These are phyloP conservation scores for Enteromius fasciolatus DNA, from an alignment of 2,797 vertebrate species.

Conservation along the genomic window DNA sequence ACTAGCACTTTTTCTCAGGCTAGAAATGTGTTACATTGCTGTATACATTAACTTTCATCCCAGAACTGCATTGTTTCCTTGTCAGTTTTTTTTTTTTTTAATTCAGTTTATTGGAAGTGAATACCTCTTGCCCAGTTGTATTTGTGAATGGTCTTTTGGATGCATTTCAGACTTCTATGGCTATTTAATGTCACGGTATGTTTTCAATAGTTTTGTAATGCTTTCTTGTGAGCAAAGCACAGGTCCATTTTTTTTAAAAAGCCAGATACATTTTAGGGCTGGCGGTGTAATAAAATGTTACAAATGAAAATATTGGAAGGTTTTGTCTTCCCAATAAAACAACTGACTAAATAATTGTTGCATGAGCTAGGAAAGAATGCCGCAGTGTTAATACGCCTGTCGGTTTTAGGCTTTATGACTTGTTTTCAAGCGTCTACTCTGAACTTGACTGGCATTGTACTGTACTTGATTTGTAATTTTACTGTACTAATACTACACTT, in stretches of 20 bases:
- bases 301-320: conserved; percentile 60
- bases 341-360: conserved; percentile 64
- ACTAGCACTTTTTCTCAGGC: conserved; percentile 24
- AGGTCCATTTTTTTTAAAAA: conserved; percentile 44
- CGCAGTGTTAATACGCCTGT: conserved; percentile 62
- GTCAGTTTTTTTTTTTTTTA: not conserved
- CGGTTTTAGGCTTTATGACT: conserved; percentile 64
- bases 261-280: conserved; percentile 32
- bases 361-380: conserved; percentile 69
- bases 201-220: conserved; percentile 39
- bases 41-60: not conserved
- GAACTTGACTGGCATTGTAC: conserved; percentile 55
- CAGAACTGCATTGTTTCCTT: conserved; percentile 2
- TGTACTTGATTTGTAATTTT: conserved; percentile 65
- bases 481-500: conserved; percentile 59
- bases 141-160: conserved; percentile 34
- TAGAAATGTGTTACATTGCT: conserved; percentile 21
- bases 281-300: conserved; percentile 40
- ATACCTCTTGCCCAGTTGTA: conserved; percentile 33
- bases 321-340: conserved; percentile 73
- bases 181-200: conserved; percentile 37
- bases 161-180: conserved; percentile 33
- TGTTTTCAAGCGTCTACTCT: conserved; percentile 66
- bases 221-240: conserved; percentile 50
- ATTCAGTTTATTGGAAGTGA: conserved; percentile 11